Base-by-base conservation (phyloP, 1,140 invertebrate genomes). In the Pogonus chalceus region DNA sequence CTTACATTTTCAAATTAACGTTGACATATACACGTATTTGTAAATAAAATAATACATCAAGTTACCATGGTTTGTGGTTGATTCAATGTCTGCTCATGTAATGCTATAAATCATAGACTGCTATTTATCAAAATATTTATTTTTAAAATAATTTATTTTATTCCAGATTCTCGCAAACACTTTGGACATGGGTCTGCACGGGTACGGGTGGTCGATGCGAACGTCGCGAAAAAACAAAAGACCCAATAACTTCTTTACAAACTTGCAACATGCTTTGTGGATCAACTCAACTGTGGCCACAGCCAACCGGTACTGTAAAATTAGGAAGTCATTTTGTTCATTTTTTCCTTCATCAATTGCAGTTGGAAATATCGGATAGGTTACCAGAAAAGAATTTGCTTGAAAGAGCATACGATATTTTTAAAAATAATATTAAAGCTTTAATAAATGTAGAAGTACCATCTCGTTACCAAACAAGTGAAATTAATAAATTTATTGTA, bases 121-220 rank as follows among this genome's bases (percentile, higher is more conserved):
- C n/a, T n/a, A n/a, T n/a, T n/a, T n/a, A n/a, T n/a, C n/a, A n/a
- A n/a, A n/a, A n/a, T n/a, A n/a, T n/a, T n/a, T n/a, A n/a, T n/a
- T 43, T 43, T 12, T 9, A 12, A 12, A 12, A 43, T 18, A 18
- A 18, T 43, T 9, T 43, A 12, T 4, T 43, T 9, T 43, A 16
- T 43, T n/a, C 37, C 18, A 9, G 9, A 16, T 43, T 43, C 39
- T 24, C 62, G 1, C 70, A 70, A 49, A 70, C 72, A 2, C 70
- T 73, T 61, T 78, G 76, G 76, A 73, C 71, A 16, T 77, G 75
- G 75, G 58, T 71, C 9, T 78, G 76, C 59, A 64, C 69, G 48
- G 72, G 72, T 57, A 68, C 76, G 24, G n/a, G n/a, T n/a, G n/a
- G n/a, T n/a, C 67, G 71, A 35, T 78, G 74, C 65, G 74, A 77